phyloP scores from a whole-genome alignment of 2,113 vertebrate species.

The Lepidothrix coronata region DNA sequence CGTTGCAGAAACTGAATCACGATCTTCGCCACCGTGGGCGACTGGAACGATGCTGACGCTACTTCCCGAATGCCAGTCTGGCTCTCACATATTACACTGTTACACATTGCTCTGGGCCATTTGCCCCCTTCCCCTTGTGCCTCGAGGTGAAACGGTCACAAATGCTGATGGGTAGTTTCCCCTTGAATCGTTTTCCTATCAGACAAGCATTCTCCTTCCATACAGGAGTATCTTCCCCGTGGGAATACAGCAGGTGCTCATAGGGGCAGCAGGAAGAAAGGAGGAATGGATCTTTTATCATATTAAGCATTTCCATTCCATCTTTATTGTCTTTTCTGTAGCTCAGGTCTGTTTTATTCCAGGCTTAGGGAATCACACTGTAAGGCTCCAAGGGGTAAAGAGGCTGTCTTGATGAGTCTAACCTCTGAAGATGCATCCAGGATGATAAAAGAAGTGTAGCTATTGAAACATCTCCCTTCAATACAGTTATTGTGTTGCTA shows the following conservation, averaged over 20 bases:
- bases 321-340: neutral
- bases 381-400: conserved; percentile 4
- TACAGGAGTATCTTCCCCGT: neutral
- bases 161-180: neutral
- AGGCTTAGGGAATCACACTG: neutral
- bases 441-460: conserved; percentile 24
- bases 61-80: neutral
- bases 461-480: conserved; percentile 29
- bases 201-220: neutral
- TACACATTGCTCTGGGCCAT: neutral
- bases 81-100: neutral
- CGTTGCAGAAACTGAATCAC: neutral
- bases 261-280: neutral
- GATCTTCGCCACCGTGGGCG: neutral
- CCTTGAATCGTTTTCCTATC: neutral
- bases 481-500: conserved; percentile 54
- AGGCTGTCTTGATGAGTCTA: neutral
- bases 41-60: neutral
- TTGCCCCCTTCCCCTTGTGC: neutral
- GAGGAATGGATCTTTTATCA: neutral
- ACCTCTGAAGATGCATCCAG: conserved; percentile 20
- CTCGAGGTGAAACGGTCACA: neutral
- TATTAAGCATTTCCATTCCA: neutral
- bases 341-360: conserved; percentile 2
- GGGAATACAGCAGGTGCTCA: neutral